Evolutionary conservation across 1,140 invertebrate species (phyloP), one percentile per base, ranked within the genome.

Genomic region (Arion vulgaris): DNA sequence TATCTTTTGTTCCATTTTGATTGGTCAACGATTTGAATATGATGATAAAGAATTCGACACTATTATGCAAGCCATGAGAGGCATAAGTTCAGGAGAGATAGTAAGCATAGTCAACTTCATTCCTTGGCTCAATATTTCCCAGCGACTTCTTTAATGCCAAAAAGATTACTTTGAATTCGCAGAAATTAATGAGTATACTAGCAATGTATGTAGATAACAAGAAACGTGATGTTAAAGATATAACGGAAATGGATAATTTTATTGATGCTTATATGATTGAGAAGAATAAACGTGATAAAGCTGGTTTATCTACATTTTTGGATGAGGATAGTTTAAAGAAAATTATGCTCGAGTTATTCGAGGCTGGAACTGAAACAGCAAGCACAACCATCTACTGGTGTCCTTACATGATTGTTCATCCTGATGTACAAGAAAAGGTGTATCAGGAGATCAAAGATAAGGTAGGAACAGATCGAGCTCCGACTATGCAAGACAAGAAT

Each of bases 391-490:
- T 88, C 32, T 57, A 57, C n/a, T 88, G 97, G 97, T 96, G 96
- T 86, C 92, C 98, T 5, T 96, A 95, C 85, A 94, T 98, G 93
- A 95, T 96, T 0, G 89, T 94, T 26, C 90, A 96, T 92, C 95
- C 95, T 17, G 92, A 95, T 4, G 94, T 45, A 15, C 41, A 45
- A 45, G 41, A 45, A 7, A 45, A 45, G 15, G 41, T 45, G 5
- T 45, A 97, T 91, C 95, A 96, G 74, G 97, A 99, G 91, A 92
- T 98, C 36, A 96, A 98, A 85, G 45, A 82, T 45, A 95, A 98
- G 0, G 94, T 98, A 23, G 97, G 97, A 39, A 94, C 95, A 39
- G 74, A 86, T 11, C 94, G 96, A 32, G 92, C 96, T 87, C 97
- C 97, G 0, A 41, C 39, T 4, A 41, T 75, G 7, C 57, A 32